Conservation (phyloP, 2,113 vertebrate genomes). For the Jaculus jaculus region DNA sequence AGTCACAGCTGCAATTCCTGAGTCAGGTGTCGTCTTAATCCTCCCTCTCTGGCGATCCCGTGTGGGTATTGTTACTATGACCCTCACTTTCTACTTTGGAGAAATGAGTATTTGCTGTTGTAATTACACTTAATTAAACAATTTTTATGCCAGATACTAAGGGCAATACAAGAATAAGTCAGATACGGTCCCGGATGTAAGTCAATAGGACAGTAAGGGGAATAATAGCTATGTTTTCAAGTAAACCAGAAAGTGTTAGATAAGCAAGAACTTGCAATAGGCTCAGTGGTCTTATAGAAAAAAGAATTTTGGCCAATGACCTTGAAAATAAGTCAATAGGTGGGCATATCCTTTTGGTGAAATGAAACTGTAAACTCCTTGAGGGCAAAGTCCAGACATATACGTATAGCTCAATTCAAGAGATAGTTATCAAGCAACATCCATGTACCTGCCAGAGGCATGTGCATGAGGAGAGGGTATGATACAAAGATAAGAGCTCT, state of each 20-base stretch:
- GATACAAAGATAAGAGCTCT: not conserved
- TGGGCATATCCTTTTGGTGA: not conserved
- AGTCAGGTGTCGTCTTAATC: not conserved
- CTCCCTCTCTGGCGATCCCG: not conserved
- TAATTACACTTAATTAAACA: not conserved
- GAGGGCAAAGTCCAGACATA: not conserved
- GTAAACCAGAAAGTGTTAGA: not conserved
- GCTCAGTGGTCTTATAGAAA: not conserved
- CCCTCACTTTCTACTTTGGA: slow-evolving; percentile 13
- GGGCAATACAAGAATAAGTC: not conserved
- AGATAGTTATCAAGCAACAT: not conserved
- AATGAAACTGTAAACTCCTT: not conserved
- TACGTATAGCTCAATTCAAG: not conserved
- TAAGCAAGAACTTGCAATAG: not conserved
- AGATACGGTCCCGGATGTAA: not conserved
- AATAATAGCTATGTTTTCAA: not conserved
- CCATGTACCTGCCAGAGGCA: not conserved
- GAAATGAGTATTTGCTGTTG: slow-evolving; percentile 28
- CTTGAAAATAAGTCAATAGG: not conserved
- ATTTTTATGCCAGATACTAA: not conserved
- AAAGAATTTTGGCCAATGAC: not conserved
- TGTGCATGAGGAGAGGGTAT: not conserved
- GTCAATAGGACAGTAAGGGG: not conserved
- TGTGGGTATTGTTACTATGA: not conserved
- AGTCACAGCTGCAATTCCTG: not conserved